Evolutionary conservation across 1,140 invertebrate genomes (phyloP).

Genomic region (Homalodisca vitripennis): DNA sequence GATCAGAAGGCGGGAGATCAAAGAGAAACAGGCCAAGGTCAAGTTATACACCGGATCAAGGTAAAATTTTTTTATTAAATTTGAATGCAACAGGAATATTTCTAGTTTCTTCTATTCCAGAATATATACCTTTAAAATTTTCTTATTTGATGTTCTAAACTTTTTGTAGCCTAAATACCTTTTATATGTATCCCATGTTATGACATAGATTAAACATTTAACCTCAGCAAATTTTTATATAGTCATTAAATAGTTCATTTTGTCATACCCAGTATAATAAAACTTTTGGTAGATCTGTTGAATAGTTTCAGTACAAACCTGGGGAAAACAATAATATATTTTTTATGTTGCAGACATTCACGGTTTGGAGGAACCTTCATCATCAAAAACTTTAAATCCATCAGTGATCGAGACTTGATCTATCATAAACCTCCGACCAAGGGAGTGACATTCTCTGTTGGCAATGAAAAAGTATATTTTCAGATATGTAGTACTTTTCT

Average conservation of each 20-base stretch:
- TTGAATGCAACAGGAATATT: no score
- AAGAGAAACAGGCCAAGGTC: conserved; percentile 59
- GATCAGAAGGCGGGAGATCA: conserved; percentile 63
- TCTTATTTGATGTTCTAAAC: no score
- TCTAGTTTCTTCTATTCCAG: no score
- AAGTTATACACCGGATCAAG: conserved; percentile 64
- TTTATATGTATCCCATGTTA: no score
- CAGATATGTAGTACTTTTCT: no score
- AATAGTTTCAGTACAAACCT: no score
- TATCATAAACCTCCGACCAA: conserved; percentile 81
- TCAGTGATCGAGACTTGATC: conserved; percentile 87
- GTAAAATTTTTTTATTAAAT: conserved; percentile 53
- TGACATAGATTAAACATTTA: not conserved
- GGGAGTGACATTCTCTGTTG: conserved; percentile 73
- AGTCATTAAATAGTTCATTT: not conserved
- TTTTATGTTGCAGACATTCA: conserved; percentile 66
- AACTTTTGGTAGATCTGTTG: no score
- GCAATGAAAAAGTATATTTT: conserved; percentile 69
- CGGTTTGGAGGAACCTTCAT: conserved; percentile 91
- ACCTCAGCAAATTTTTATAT: not conserved
- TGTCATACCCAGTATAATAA: conserved; percentile 8
- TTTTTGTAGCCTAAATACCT: no score
- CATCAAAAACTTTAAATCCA: conserved; percentile 90
- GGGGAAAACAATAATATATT: conserved; percentile 22
- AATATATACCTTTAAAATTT: no score